These are phyloP conservation scores for Pterophyllum scalare DNA, from an alignment of 2,113 vertebrate genomes.

Conservation along the genomic window DNA sequence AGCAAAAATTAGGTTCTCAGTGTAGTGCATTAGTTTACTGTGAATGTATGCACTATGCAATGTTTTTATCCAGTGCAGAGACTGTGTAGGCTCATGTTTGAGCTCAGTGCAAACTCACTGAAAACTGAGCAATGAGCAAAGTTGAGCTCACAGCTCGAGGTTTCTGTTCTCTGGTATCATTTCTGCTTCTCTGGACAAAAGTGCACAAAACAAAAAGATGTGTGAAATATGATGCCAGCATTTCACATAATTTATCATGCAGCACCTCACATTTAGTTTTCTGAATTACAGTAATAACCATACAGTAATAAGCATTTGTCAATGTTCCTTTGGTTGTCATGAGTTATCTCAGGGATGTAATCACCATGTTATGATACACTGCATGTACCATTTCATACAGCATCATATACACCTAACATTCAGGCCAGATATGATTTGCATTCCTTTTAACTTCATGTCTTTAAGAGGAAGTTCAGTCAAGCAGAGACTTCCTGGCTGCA, in stretches of 20 bases:
- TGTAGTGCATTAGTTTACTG: too few relatives aligned
- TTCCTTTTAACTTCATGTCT: not conserved
- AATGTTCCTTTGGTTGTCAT: not conserved
- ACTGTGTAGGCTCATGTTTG: too few relatives aligned
- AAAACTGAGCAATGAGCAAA: too few relatives aligned
- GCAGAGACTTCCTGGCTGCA: not conserved
- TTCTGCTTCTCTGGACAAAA: not conserved
- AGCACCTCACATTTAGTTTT: not conserved
- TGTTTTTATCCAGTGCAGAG: too few relatives aligned
- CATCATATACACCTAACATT: not conserved
- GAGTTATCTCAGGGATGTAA: not conserved
- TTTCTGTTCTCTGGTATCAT: too few relatives aligned
- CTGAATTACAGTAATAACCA: not conserved
- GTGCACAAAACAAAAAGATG: not conserved
- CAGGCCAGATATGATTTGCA: not conserved
- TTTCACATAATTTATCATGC: not conserved
- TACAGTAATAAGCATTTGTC: not conserved
- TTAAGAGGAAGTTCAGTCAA: constrained; percentile 1
- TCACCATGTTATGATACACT: fast-evolving
- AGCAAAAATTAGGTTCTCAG: too few relatives aligned
- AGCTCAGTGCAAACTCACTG: too few relatives aligned
- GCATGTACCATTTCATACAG: fast-evolving
- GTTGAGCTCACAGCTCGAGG: too few relatives aligned
- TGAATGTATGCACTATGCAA: too few relatives aligned
- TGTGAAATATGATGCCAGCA: not conserved